A percentile compares a stretch with the other conserved stretches of the same genome.
These are phyloP conservation scores for Brachyhypopomus occidentalis DNA, from an alignment of 2,113 vertebrate species.

Conservation along the genomic window DNA sequence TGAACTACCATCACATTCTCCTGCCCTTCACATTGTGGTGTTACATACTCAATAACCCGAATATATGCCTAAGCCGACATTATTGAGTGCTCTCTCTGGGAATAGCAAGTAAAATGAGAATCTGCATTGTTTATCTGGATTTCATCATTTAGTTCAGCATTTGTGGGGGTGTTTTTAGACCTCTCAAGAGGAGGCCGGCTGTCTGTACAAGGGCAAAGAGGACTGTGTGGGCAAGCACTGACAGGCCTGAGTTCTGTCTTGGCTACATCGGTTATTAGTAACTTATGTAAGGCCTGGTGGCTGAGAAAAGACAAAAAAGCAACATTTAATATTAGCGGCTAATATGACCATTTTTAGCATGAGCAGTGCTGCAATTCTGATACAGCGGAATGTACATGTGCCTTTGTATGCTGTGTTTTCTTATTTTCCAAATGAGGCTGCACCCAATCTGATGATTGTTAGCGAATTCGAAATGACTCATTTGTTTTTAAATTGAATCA, in stretches of 20 bases:
- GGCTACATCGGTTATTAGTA: background rate
- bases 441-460: background rate
- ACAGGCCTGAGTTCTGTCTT: background rate
- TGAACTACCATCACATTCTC: no score
- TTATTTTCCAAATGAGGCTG: background rate
- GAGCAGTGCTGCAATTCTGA: background rate
- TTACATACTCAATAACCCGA: no score
- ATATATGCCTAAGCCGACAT: no score
- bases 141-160: no score
- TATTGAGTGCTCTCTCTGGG: no score
- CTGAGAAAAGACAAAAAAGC: background rate
- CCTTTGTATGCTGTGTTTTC: conserved; percentile 7
- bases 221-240: background rate
- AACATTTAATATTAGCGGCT: background rate
- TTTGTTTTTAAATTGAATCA: no score
- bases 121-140: no score
- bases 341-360: background rate
- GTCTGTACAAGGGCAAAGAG: background rate
- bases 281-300: background rate
- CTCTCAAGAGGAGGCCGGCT: background rate
- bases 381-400: background rate
- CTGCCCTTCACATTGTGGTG: no score
- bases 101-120: no score
- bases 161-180: no score
- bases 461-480: no score